Evolutionary conservation across 2,113 vertebrate species (phyloP).

Genomic region (Corydoras maculifer): DNA sequence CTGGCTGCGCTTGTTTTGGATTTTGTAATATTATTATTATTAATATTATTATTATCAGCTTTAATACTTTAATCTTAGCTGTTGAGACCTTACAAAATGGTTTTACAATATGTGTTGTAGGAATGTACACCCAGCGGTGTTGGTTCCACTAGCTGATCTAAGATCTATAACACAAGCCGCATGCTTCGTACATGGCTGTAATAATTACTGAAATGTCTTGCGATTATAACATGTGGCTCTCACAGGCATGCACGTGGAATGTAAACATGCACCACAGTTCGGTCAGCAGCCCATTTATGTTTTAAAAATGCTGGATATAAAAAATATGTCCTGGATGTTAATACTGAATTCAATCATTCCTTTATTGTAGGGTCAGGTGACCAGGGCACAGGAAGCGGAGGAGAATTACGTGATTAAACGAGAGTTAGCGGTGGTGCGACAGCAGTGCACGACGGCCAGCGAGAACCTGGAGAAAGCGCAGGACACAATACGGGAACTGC

Average conservation of each 20-base stretch:
- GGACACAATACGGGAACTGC: conserved; percentile 80
- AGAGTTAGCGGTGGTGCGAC: conserved; percentile 82
- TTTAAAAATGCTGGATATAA: background rate
- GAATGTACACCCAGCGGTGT: background rate
- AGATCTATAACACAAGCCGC: background rate
- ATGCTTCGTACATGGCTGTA: conserved; percentile 11
- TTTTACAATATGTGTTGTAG: no score
- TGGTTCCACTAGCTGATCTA: background rate
- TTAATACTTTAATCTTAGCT: no score
- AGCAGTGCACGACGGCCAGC: conserved; percentile 74
- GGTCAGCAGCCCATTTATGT: background rate
- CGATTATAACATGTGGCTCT: conserved; percentile 8
- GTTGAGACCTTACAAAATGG: no score
- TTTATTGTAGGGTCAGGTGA: conserved; percentile 81
- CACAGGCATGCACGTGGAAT: conserved; percentile 54
- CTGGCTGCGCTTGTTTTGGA: no score
- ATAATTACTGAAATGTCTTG: conserved; percentile 12
- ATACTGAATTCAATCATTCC: conserved; percentile 12
- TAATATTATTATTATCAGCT: no score
- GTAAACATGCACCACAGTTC: conserved; percentile 33
- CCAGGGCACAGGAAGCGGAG: conserved; percentile 86
- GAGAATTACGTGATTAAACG: conserved; percentile 93
- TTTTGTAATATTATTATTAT: no score
- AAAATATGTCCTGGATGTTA: background rate
- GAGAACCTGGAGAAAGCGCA: conserved; percentile 83